A percentile compares a stretch with the other conserved stretches of the same genome.
Evolutionary conservation across 2,888 invertebrate species (phyloP).

Genomic region (Prosopocoilus inquinatus): DNA sequence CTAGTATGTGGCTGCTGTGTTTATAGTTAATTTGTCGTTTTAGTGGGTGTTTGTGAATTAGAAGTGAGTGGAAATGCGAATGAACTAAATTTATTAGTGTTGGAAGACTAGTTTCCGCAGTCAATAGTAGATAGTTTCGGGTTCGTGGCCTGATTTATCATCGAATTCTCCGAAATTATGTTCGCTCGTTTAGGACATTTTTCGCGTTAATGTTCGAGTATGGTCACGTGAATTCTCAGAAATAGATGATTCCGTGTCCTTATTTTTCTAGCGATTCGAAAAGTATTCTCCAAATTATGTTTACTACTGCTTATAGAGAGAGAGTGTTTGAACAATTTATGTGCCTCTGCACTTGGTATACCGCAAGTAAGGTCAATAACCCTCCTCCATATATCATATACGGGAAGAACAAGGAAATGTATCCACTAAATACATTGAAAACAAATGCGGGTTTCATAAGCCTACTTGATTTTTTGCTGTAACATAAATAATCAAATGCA

Average conservation of each 20-base stretch:
- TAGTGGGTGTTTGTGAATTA: not conserved
- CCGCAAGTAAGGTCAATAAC: slow-evolving; percentile 12
- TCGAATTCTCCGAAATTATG: slow-evolving; percentile 17
- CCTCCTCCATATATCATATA: slow-evolving; percentile 3
- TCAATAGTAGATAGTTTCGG: slow-evolving; percentile 1
- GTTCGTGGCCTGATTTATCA: slow-evolving; percentile 23
- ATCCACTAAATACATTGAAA: not conserved
- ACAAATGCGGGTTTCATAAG: too few species aligned
- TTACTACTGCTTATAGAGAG: not conserved
- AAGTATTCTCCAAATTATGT: too few species aligned
- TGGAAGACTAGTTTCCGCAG: too few species aligned
- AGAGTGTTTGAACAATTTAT: slow-evolving; percentile 5
- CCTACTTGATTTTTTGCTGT: too few species aligned
- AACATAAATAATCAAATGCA: too few species aligned
- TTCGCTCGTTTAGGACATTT: not conserved
- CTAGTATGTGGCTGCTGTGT: not conserved
- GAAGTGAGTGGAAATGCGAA: not conserved
- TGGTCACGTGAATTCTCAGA: too few species aligned
- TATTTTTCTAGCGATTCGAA: too few species aligned
- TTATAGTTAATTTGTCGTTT: not conserved
- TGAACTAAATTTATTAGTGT: too few species aligned
- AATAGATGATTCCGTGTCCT: too few species aligned
- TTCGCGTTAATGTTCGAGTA: not conserved
- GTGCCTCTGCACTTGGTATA: slow-evolving; percentile 11
- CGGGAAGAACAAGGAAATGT: not conserved